Evolutionary conservation across 2,888 invertebrate genomes (phyloP).

Genomic region (Hartigia nigra): DNA sequence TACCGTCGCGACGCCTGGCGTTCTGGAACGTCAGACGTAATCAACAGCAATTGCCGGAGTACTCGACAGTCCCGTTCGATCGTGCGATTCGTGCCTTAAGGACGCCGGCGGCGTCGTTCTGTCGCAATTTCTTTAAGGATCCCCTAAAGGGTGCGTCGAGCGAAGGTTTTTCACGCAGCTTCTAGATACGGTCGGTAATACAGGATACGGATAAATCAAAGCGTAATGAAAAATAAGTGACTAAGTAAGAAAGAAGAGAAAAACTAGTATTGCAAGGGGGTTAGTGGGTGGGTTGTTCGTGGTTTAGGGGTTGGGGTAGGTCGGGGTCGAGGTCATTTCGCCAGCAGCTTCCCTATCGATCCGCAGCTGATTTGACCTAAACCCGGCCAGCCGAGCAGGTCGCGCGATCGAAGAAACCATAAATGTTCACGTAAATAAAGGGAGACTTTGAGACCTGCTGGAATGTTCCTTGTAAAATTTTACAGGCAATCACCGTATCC

Average conservation of each 20-base stretch:
- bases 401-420: background rate
- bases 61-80: too few relatives aligned
- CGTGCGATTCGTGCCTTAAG: too few relatives aligned
- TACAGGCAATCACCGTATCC: background rate
- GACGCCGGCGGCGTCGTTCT: background rate
- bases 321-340: slow-evolving; percentile 38
- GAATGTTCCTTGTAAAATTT: background rate
- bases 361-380: background rate
- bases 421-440: background rate
- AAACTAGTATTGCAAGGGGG: background rate
- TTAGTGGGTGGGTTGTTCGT: slow-evolving; percentile 28
- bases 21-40: too few relatives aligned
- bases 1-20: too few relatives aligned
- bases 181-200: background rate
- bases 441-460: background rate
- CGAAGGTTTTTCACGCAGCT: background rate
- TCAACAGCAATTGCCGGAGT: too few relatives aligned
- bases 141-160: background rate
- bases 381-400: slow-evolving; percentile 9
- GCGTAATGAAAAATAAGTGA: background rate
- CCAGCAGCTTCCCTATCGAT: background rate
- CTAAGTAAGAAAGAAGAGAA: slow-evolving; percentile 10
- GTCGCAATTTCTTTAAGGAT: background rate
- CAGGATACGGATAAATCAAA: background rate
- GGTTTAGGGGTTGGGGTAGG: slow-evolving; percentile 60